A percentile compares a stretch with the other conserved stretches of the same genome.
phyloP scores from a whole-genome alignment of 2,113 vertebrate species.

The Mesembrinibis cayennensis region DNA sequence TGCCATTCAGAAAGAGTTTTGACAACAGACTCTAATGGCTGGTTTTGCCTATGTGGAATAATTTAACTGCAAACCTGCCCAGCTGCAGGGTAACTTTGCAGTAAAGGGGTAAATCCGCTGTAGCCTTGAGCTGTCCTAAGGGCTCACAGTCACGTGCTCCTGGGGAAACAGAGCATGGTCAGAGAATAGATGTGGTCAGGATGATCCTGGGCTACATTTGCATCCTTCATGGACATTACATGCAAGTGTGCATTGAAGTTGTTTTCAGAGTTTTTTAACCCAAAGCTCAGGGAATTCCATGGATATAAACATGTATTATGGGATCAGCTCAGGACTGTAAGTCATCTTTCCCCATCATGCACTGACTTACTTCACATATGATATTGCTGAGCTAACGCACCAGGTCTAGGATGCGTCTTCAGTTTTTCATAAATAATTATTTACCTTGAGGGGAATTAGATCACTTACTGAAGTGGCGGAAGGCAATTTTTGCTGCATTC shows the following conservation, averaged over 20 bases:
- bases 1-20: not conserved
- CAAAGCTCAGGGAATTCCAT: not conserved
- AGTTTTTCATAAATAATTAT: not conserved
- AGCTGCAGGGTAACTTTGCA: not conserved
- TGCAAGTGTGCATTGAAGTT: not conserved
- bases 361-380: not conserved
- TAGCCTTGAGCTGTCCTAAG: not conserved
- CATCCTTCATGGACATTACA: not conserved
- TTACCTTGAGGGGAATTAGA: not conserved
- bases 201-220: not conserved
- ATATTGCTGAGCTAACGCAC: not conserved
- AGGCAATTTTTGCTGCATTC: not conserved
- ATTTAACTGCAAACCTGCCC: not conserved
- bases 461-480: not conserved
- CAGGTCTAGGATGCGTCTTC: rapidly evolving
- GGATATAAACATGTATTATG: not conserved
- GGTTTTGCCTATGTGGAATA: not conserved
- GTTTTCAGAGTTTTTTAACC: not conserved
- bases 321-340: not conserved
- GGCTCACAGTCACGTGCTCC: rapidly evolving
- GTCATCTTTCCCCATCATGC: not conserved
- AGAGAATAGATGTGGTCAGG: not conserved
- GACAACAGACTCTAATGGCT: not conserved
- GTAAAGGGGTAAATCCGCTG: not conserved
- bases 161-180: rapidly evolving